Evolutionary conservation across 2,888 invertebrate species (phyloP), one percentile per base, ranked within the genome.

Genomic region (Parnassius glacialis): DNA sequence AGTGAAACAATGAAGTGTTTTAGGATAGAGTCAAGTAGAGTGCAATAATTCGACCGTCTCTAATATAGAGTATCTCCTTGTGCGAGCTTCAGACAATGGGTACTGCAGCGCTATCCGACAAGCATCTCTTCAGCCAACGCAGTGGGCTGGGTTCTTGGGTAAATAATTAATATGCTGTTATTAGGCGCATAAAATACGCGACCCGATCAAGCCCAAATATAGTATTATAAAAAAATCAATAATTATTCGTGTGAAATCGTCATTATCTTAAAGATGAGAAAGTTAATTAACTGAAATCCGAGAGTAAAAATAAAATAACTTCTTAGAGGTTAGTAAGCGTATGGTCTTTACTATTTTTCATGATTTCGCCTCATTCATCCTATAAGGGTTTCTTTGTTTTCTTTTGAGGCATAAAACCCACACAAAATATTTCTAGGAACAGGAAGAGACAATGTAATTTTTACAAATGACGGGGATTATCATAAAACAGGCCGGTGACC

Each of bases 1-100:
- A 70, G 71, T 69, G 72, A 75, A 83, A 85, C 85, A 85, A 85
- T 85, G 82, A 80, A 74, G 76, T 82, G 78, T 83, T 69, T 82
- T 82, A 78, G 81, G 79, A 76, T 74, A 70, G 67, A 68, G 74
- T 73, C 72, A 53, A 48, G 58, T 68, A 64, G 80, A 81, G 81
- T 80, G 81, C 81, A 79, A 81, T 84, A 83, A 83, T 83, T 81
- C 80, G 83, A 76, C 74, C 71, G 72, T 74, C 75, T 72, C 79
- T 84, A 85, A 78, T 84, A 84, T 84, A 84, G 83, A 83, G 71
- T 65, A 54, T 16, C 44, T 54, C 20, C 54, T 44, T 54, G 20
- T 20, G 25, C 16, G 64, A 70, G 78, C 68, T 68, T 70, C 68
- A 76, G 72, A 84, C 84, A 84, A 85, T 85, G 73, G 81, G 61